phyloP scores from a whole-genome alignment of 2,113 vertebrate genomes.

The Hippolais icterina region DNA sequence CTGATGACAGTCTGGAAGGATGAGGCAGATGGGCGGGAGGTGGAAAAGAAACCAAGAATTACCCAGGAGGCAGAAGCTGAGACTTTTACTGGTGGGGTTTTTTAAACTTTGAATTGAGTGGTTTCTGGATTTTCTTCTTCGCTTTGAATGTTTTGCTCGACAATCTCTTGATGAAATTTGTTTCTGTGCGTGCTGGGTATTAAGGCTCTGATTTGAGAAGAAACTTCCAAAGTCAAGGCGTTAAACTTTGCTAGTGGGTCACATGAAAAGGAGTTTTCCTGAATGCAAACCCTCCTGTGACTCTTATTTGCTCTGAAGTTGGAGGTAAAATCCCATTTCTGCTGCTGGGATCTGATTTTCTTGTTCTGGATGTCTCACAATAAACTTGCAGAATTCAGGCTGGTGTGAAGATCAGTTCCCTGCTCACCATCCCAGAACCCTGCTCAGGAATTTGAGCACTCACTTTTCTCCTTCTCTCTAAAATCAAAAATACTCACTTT shows the following conservation, averaged over 20 bases:
- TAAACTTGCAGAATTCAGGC: not conserved
- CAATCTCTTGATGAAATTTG: not conserved
- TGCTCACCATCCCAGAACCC: not conserved
- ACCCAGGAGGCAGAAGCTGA: not conserved
- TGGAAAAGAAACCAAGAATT: not conserved
- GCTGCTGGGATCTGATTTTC: not conserved
- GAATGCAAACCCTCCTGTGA: not conserved
- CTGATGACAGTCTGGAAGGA: not conserved
- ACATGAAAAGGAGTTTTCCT: not conserved
- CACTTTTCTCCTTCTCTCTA: not conserved
- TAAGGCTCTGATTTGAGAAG: not conserved
- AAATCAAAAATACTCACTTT: not conserved
- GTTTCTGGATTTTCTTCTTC: not conserved
- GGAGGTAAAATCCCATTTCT: not conserved
- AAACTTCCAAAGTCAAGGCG: not conserved
- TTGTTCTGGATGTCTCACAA: not conserved
- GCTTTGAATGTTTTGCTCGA: not conserved
- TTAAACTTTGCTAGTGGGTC: not conserved
- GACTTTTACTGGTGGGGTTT: not conserved
- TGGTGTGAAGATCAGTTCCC: not conserved
- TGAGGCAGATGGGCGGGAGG: not conserved
- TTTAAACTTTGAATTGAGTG: not conserved
- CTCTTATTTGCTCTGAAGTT: not conserved
- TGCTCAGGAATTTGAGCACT: not conserved
- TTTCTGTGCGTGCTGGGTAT: not conserved